These are phyloP conservation scores for Volucella inanis DNA, from an alignment of 2,888 invertebrate species.

Conservation along the genomic window DNA sequence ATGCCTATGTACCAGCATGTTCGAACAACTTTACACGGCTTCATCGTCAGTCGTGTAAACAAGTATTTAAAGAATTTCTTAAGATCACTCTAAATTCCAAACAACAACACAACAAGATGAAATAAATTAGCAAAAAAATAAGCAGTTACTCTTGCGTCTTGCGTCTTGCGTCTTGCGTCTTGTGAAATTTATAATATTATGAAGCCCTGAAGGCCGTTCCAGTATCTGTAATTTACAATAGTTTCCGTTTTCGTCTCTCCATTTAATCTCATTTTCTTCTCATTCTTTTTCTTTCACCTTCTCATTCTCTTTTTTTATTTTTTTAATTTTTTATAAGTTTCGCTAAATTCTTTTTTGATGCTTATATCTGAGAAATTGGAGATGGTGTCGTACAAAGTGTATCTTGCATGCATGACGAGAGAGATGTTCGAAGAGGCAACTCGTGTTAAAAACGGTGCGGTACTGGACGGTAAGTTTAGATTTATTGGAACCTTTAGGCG, in stretches of 20 bases:
- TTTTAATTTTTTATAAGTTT: not conserved
- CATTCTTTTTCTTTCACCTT: not conserved
- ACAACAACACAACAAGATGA: slow-evolving; percentile 8
- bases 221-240: slow-evolving; percentile 47
- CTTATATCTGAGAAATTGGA: not conserved
- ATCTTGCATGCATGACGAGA: slow-evolving; percentile 24
- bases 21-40: slow-evolving; percentile 7
- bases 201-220: slow-evolving; percentile 67
- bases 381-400: not conserved
- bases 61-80: slow-evolving; percentile 55
- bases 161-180: slow-evolving; percentile 59
- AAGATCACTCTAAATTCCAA: slow-evolving; percentile 26
- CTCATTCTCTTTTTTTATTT: not conserved
- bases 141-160: slow-evolving; percentile 65
- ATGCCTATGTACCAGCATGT: no score
- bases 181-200: slow-evolving; percentile 64
- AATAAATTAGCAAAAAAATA: slow-evolving; percentile 28
- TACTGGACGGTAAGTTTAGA: slow-evolving; percentile 54
- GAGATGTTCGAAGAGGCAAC: slow-evolving; percentile 9
- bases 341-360: slow-evolving; percentile 25
- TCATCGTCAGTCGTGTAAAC: slow-evolving; percentile 49
- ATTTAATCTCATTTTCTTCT: not conserved
- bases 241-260: not conserved
- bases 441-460: slow-evolving; percentile 58
- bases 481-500: slow-evolving; percentile 41